Base-by-base conservation (phyloP, 2,797 vertebrate species). In the Syndactyla subalaris region DNA sequence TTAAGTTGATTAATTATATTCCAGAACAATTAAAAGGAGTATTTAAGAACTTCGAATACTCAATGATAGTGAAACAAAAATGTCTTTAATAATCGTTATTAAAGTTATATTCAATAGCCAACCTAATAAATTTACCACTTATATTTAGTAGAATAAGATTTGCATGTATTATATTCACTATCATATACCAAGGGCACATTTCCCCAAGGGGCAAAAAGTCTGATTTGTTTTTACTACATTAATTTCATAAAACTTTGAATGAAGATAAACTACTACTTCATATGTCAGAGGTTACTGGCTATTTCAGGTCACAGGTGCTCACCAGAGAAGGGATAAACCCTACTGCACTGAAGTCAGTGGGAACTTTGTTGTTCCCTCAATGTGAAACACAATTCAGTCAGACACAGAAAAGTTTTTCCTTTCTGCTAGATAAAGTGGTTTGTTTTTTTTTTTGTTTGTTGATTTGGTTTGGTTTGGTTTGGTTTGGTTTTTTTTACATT, bases 1-100 rank as follows among this genome's bases (percentile, higher is more conserved):
- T 88, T 80, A 93, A 80, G n/a, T 39, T 71, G 17, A 77, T 91
- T 78, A 58, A 85, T 85, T 86, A 59, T 59, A 73, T 87, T 88
- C 7, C 38, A 85, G 32, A 79, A 48, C 32, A 87, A 88, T 70
- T 93, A 88, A 67, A 49, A 79, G 7, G 20, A 91, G 8, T 46
- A 10, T 72, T 21, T 34, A 84, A 86, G 48, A 90, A 45, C 23
- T 75, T 66, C 59, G 51, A 92, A 71, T 88, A 78, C 17, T 78
- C 55, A 86, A 75, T 72, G 5, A 62, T 8, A 66, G 9, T 55
- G 29, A 90, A 66, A 86, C 86, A 3, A 66, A 95, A 93, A 73
- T 41, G 43, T 86, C 18, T 81, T 72, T 84, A 81, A 77, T 49
- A 80, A 93, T 61, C 19, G 41, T 43, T 77, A 71, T 65, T 72